Evolutionary conservation across 2,797 vertebrate species (phyloP), one percentile per base, ranked within the genome.

Genomic region (Hippoglossus hippoglossus): DNA sequence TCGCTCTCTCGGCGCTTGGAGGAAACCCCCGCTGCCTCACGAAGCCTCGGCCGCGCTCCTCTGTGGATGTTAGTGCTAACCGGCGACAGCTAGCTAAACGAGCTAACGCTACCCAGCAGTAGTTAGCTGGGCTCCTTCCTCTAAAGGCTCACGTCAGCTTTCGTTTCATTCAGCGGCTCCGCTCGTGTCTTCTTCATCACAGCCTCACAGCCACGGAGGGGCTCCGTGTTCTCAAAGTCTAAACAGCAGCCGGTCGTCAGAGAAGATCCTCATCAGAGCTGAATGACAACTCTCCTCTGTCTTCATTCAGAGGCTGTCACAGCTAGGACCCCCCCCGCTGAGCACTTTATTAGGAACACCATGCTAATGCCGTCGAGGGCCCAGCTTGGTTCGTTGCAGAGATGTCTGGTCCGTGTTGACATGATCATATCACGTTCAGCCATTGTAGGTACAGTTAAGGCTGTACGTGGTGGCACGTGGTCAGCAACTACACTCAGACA

Each of bases 41-140:
- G 3, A 1, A 16, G n/a, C 1, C 55, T 56, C 18, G 1, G 21
- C 28, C 39, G 58, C 21, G 34, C 50, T 70, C 21, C 68, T 57
- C 53, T 58, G 71, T 5, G 67, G 71, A 83, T 89, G 82, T 90
- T 8, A 89, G 58, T 91, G 88, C 89, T 91, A 90, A 87, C 92
- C 92, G 91, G 92, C 74, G 73, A 80, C 22, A 26, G 87, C 77
- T 85, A 91, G 86, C 91, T 85, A 72, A 79, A 67, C 57, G 10
- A 34, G 84, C 79, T 84, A 85, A 79, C 58, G 68, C 66, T 57
- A 69, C 63, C 67, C 49, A 64, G 81, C 81, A 79, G 67, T 82
- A 64, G 75, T 85, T 80, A 79, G 81, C 73, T 50, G n/a, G 58
- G 22, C 66, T 71, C 56, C 70, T 84, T 87, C 75, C 72, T 78